Base-by-base conservation (phyloP, 1,140 invertebrate genomes). In the Leptonema lineaticorne region DNA sequence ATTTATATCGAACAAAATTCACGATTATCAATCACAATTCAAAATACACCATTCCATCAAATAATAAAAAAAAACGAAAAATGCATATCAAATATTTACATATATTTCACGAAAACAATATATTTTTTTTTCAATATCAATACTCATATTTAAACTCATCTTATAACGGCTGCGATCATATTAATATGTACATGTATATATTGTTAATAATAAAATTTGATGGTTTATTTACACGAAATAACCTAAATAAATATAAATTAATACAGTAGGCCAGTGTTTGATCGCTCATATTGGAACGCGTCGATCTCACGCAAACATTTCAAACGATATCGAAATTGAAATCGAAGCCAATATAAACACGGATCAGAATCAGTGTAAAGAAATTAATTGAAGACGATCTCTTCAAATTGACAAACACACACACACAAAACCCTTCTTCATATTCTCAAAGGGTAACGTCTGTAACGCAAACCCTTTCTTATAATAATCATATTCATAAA, bases 311-410 rank as follows among this genome's bases (percentile, higher is more conserved):
- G 50, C 50, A 53, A 53, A 53, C 50, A 53, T 53, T 53, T 53
- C 20, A 11, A n/a, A 9, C 50, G 24, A n/a, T 53, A 26, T 53
- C 27, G 24, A 24, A 53, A 53, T 53, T 53, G 50, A 24, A 53
- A 53, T 53, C 22, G 50, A 24, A 53, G 22, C 50, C 50, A 22
- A 24, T 11, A 26, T 24, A 53, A 53, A 53, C 50, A 53, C 4
- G 11, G 1, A 48, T 24, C 50, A 24, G n/a, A 53, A 53, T 14
- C 24, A 20, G 50, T 53, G 24, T 53, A 26, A 53, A 53, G 50
- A 53, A 53, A 53, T 53, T 53, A 24, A 53, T 53, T 22, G 50
- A 53, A 53, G 50, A 53, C 50, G 50, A 24, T 53, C 50, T 53
- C 22, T 53, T 53, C 24, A 53, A 53, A 53, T 53, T 26, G 50